phyloP scores from a whole-genome alignment of 2,113 vertebrate species.

The Heptranchias perlo region DNA sequence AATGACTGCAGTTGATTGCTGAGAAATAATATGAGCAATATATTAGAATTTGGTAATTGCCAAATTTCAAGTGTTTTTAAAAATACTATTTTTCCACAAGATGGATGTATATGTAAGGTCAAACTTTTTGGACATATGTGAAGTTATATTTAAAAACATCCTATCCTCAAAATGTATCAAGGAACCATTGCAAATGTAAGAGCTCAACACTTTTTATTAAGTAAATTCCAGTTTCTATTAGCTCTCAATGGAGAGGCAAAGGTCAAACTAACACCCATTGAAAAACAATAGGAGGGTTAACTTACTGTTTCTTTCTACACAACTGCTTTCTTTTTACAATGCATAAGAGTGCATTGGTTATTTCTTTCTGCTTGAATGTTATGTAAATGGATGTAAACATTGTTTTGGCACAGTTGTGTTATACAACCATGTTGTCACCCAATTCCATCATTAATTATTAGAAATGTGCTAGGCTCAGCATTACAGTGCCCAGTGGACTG shows the following conservation, averaged over 20 bases:
- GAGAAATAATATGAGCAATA: background rate
- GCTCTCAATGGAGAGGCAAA: background rate
- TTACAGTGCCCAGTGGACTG: background rate
- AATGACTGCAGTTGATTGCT: background rate
- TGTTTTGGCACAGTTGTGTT: background rate
- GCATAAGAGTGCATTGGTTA: background rate
- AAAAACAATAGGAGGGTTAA: background rate
- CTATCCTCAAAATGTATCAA: background rate
- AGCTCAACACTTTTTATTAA: background rate
- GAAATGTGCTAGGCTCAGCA: background rate
- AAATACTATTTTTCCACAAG: background rate
- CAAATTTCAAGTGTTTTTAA: background rate
- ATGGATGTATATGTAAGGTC: background rate
- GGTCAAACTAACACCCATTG: background rate
- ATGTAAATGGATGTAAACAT: background rate
- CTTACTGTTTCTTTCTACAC: background rate
- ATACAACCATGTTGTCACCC: background rate
- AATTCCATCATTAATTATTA: background rate
- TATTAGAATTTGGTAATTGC: background rate
- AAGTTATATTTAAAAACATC: background rate
- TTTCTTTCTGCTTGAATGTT: background rate
- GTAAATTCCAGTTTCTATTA: background rate
- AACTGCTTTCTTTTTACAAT: background rate
- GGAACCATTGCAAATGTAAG: background rate
- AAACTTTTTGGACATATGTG: background rate